These are phyloP conservation scores for Patiria miniata DNA, from an alignment of 35 echinoderm and acorn worm genomes.

Conservation along the genomic window DNA sequence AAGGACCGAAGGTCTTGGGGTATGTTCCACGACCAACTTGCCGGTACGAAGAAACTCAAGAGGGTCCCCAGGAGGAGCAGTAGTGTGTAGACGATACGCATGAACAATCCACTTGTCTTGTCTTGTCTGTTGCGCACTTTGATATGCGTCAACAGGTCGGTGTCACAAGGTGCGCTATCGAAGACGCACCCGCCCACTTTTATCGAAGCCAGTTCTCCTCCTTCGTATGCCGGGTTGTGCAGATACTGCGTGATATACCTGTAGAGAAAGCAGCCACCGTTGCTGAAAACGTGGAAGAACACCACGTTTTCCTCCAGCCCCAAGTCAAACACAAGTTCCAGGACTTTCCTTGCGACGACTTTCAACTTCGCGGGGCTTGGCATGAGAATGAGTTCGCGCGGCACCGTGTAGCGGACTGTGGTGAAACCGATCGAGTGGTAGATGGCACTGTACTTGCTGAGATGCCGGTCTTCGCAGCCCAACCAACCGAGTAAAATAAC, in stretches of 20 bases:
- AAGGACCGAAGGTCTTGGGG: not conserved
- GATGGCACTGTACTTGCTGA: slow-evolving; percentile 92
- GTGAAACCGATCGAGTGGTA: slow-evolving; percentile 84
- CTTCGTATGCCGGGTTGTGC: slow-evolving; percentile 32
- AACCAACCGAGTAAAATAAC: slow-evolving; percentile 88
- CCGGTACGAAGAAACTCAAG: slow-evolving; percentile 16
- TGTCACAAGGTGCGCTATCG: slow-evolving; percentile 70
- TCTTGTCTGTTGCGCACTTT: slow-evolving; percentile 42
- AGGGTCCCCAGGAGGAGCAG: slow-evolving; percentile 28
- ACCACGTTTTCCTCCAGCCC: slow-evolving; percentile 85
- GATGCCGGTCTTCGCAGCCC: slow-evolving; percentile 85
- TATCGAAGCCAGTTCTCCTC: slow-evolving; percentile 35
- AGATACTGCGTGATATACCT: slow-evolving; percentile 69
- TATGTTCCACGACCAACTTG: not conserved
- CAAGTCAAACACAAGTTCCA: slow-evolving; percentile 86
- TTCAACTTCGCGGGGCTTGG: slow-evolving; percentile 12
- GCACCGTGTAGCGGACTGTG: slow-evolving; percentile 84
- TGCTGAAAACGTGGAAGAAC: slow-evolving; percentile 94
- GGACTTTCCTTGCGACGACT: slow-evolving; percentile 61
- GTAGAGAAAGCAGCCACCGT: slow-evolving; percentile 80
- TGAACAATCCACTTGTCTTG: slow-evolving; percentile 31
- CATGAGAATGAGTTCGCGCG: slow-evolving; percentile 49
- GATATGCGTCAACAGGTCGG: slow-evolving; percentile 18
- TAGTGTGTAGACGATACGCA: slow-evolving; percentile 15
- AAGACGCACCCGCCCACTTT: slow-evolving; percentile 71